A percentile compares a stretch with the other conserved stretches of the same genome.
Evolutionary conservation across 2,113 vertebrate genomes (phyloP).

Genomic region (Myiozetetes cayanensis): DNA sequence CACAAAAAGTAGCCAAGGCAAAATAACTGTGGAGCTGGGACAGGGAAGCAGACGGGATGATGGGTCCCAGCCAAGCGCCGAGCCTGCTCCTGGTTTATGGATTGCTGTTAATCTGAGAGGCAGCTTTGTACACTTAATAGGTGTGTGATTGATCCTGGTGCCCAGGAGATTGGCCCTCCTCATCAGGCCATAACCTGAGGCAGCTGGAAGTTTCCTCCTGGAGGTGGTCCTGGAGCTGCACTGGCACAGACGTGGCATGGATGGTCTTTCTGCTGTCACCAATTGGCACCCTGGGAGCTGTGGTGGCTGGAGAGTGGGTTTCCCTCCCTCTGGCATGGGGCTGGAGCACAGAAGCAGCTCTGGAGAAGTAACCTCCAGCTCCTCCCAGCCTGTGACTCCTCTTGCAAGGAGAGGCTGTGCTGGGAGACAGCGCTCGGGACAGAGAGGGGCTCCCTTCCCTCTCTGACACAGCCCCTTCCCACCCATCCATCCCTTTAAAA

Average conservation of each 20-base stretch:
- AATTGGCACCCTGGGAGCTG: not conserved
- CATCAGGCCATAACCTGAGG: constrained; percentile 12
- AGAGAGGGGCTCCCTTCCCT: not conserved
- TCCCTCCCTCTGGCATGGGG: not conserved
- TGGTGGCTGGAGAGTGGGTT: rapidly evolving
- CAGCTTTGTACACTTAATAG: constrained; percentile 18
- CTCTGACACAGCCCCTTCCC: not conserved
- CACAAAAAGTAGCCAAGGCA: not conserved
- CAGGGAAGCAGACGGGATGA: not conserved
- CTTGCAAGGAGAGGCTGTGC: not conserved
- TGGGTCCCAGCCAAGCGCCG: not conserved
- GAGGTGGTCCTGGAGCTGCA: rapidly evolving
- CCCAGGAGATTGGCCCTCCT: not conserved
- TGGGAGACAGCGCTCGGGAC: rapidly evolving
- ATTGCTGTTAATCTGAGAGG: constrained; percentile 11
- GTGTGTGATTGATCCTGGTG: constrained; percentile 21
- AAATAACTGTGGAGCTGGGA: not conserved
- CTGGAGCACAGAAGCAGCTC: not conserved
- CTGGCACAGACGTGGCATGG: not conserved
- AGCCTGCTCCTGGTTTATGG: not conserved
- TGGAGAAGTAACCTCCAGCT: not conserved
- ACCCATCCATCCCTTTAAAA: not conserved
- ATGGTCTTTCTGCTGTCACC: not conserved
- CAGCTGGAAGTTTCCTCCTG: not conserved
- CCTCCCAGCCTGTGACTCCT: rapidly evolving